Base-by-base conservation (phyloP, 2,113 vertebrate genomes). In the Craseonycteris thonglongyai region DNA sequence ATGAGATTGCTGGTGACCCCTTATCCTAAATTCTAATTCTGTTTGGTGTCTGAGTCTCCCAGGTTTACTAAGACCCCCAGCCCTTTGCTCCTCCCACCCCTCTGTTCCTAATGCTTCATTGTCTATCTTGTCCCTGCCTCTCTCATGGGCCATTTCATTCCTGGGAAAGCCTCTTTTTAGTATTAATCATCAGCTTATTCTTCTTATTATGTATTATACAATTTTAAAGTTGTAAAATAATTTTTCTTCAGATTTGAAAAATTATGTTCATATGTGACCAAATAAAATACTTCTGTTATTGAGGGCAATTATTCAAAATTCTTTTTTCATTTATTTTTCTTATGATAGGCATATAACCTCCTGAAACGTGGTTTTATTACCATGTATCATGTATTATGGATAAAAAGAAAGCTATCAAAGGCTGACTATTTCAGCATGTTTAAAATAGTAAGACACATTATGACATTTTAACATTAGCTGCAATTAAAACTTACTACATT, bases 401-500 rank as follows among this genome's bases (percentile, higher is more conserved):
- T 22, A 74, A 61, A 93, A 85, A 75, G 5, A 75, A 95, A 75
- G 28, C 15, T 75, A 6, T 54, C 16, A 61, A 84, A 90, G 26
- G 33, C 7, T 88, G 11, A 80, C 40, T 82, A 74, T 65, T 93
- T 88, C 45, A 94, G 26, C 58, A 61, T 61, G n/a, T 66, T 94
- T 88, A 79, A 94, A 68, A 22, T 86, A 83, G 74, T 79, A 80
- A 72, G 85, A 54, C 49, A 30, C 30, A 90, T 54, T 22, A 49
- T 35, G 63, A 54, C 6, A 88, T 58, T 90, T 91, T 92, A 69
- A 79, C 58, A 83, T 76, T 66, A 93, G 90, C 42, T 90, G 5
- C 56, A 96, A 94, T 96, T 96, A 96, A 96, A 47, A 54, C 85
- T 63, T 66, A 88, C 82, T 96, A 94, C 35, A 79, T 92, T 91